A percentile compares a stretch with the other conserved stretches of the same genome.
Evolutionary conservation across 2,113 vertebrate genomes (phyloP).

Genomic region (Neotoma lepida): DNA sequence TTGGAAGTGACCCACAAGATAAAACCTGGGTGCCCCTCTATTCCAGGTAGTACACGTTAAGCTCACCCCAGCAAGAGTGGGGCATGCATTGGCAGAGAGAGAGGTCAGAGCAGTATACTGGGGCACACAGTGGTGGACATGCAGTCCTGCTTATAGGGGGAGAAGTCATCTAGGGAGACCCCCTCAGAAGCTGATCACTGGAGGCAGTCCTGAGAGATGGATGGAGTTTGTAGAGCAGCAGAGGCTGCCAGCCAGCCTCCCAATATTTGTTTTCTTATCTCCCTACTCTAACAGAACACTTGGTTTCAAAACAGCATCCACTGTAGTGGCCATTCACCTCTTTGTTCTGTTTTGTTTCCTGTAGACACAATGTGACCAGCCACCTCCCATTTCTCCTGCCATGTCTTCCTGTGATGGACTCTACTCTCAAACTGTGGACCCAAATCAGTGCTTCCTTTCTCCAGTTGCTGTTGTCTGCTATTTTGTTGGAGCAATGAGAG

Average conservation of each 20-base stretch:
- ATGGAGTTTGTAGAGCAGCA: background rate
- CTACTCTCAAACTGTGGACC: background rate
- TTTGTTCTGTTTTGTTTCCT: background rate
- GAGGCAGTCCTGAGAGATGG: background rate
- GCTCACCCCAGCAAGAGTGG: too few species aligned
- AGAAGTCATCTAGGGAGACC: background rate
- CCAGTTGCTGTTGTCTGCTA: background rate
- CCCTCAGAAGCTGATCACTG: background rate
- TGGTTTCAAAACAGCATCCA: background rate
- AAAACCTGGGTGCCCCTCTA: background rate
- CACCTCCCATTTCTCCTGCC: background rate
- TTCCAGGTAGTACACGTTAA: background rate
- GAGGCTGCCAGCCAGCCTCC: background rate
- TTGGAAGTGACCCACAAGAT: background rate
- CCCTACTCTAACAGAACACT: background rate
- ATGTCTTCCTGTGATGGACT: background rate
- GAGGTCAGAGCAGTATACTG: rapidly evolving
- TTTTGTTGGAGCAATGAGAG: background rate
- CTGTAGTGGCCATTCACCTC: background rate
- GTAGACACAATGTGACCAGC: background rate
- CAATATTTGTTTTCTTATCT: background rate
- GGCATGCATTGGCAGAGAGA: background rate
- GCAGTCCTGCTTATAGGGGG: background rate
- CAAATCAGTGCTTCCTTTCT: background rate
- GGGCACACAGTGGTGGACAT: background rate